Base-by-base conservation (phyloP, 1,140 invertebrate species). In the Lepidurus couesii region DNA sequence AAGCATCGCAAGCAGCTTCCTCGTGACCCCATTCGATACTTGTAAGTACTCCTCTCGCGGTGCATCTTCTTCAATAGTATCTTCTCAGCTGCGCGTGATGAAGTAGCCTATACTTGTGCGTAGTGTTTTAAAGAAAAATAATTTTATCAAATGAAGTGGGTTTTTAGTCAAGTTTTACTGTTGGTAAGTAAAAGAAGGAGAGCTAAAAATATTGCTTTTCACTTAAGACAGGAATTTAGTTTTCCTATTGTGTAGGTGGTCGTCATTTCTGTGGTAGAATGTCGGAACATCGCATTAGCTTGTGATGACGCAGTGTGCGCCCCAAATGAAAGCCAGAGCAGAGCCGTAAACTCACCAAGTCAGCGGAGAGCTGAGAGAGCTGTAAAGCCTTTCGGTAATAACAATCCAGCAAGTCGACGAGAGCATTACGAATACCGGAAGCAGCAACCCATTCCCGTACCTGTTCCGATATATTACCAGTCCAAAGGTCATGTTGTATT, bases 1-100 rank as follows among this genome's bases (percentile, higher is more conserved):
- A n/a, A 65, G 53, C 53, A 65, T 65, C 53, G 13, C 53, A 9
- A 16, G 53, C 53, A 65, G 53, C 53, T 65, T 65, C 53, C 53
- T 65, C 21, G 9, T 65, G 53, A 65, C 53, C 53, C 53, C 53
- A 65, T 65, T 65, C 21, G 21, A 65, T 65, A 65, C 53, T 65
- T 5, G 53, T 65, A 65, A 65, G 53, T 65, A 65, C 53, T 65
- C 53, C 21, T 65, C 16, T 7, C 16, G 3, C 13, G 9, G 13
- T 7, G 16, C 16, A 65, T 65, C 53, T 65, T 21, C 21, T 65
- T 13, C 21, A 21, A n/a, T n/a, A 21, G 16, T 65, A 7, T 65
- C 53, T 65, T 65, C 21, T 21, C 13, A 65, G 13, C 53, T 65
- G 1, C 53, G 53, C 21, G 53, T 65, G 53, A 65, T 65, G 9